phyloP scores from a whole-genome alignment of 92 coral and sea anemone species.

The Montipora capitata region DNA sequence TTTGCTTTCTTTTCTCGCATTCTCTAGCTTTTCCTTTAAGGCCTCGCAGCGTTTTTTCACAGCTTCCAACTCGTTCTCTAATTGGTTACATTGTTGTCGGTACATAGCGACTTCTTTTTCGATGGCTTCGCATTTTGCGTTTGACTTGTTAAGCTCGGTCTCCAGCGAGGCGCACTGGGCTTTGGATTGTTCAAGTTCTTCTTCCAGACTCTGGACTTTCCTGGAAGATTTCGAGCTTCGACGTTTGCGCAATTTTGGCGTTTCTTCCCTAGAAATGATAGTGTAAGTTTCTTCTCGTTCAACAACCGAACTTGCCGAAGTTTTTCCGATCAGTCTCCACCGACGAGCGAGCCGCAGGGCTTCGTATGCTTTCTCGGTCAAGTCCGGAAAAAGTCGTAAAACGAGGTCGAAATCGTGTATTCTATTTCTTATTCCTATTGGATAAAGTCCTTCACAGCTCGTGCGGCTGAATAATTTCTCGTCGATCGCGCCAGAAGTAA shows the following conservation, averaged over 20 bases:
- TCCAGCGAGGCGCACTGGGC: constrained; percentile 77
- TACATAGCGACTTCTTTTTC: constrained; percentile 85
- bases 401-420: constrained; percentile 91
- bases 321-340: constrained; percentile 87
- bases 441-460: constrained; percentile 84
- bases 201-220: constrained; percentile 74
- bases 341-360: constrained; percentile 91
- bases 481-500: constrained; percentile 86
- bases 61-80: constrained; percentile 87
- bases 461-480: constrained; percentile 81
- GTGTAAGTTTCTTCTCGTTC: constrained; percentile 86
- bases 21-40: constrained; percentile 83
- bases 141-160: constrained; percentile 86
- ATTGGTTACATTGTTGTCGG: constrained; percentile 88
- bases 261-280: constrained; percentile 59
- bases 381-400: constrained; percentile 90
- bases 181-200: constrained; percentile 86
- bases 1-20: constrained; percentile 71
- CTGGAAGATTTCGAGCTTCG: constrained; percentile 61
- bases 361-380: constrained; percentile 93
- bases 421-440: constrained; percentile 84
- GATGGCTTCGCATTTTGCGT: constrained; percentile 79
- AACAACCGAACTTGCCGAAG: constrained; percentile 61
- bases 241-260: constrained; percentile 50
- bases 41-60: constrained; percentile 83